Conservation (phyloP, 2,888 invertebrate species). For the Xestoiulus laeticollis region DNA sequence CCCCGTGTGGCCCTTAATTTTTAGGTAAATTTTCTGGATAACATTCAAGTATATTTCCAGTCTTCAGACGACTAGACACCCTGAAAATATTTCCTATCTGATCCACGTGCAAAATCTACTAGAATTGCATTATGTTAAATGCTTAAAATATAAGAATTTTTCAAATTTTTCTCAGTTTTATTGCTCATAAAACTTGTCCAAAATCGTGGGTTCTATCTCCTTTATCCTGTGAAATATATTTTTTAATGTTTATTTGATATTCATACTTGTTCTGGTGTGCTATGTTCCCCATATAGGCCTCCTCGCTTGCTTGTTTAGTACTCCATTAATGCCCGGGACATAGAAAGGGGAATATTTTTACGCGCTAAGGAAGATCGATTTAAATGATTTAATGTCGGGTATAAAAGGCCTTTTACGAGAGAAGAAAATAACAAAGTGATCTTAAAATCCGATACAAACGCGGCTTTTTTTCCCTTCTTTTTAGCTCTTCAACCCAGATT, state of each 20-base stretch:
- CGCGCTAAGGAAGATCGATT: constrained; percentile 27
- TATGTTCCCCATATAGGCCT: not conserved
- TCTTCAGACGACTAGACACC: too few relatives aligned
- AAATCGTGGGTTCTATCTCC: not conserved
- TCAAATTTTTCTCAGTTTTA: not conserved
- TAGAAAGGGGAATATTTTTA: constrained; percentile 33
- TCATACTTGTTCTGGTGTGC: not conserved
- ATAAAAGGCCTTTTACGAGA: constrained; percentile 1
- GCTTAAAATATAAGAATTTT: not conserved
- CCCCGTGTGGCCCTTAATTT: too few relatives aligned
- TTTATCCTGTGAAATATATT: not conserved
- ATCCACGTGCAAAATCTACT: too few relatives aligned
- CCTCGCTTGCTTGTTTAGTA: constrained; percentile 13
- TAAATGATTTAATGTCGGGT: constrained; percentile 30
- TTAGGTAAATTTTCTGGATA: too few relatives aligned
- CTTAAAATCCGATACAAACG: constrained; percentile 39
- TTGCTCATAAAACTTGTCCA: not conserved
- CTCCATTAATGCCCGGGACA: constrained; percentile 31
- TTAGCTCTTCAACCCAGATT: constrained; percentile 8
- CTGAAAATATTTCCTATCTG: too few relatives aligned
- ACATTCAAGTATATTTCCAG: too few relatives aligned
- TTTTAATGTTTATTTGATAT: constrained; percentile 2
- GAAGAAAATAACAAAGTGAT: constrained; percentile 39
- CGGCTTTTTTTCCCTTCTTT: not conserved
- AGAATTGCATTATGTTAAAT: too few relatives aligned